Evolutionary conservation across 2,113 vertebrate genomes (phyloP).

Genomic region (Perca flavescens): DNA sequence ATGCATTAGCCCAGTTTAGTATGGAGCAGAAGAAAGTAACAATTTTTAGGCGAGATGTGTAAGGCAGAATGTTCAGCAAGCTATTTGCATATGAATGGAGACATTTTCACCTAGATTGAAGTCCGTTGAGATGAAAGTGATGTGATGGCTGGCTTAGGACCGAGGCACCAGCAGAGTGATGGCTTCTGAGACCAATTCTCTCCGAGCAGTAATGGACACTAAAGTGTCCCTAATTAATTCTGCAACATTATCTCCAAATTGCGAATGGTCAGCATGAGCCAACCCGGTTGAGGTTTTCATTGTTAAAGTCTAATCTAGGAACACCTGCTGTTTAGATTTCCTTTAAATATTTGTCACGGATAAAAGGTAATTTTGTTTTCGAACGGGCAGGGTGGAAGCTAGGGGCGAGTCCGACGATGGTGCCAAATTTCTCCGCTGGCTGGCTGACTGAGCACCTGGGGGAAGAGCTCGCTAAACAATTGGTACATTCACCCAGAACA

Average conservation of each 20-base stretch:
- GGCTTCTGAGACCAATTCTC: constrained; percentile 24
- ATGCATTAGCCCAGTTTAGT: constrained; percentile 51
- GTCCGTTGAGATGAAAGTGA: constrained; percentile 35
- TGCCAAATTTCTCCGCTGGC: constrained; percentile 28
- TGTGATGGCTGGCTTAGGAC: neutral
- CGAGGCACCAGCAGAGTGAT: constrained; percentile 17
- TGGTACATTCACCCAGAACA: neutral
- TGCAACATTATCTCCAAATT: constrained; percentile 59
- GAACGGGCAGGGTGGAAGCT: constrained; percentile 21
- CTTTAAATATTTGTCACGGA: constrained; percentile 44
- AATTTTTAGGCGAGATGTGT: constrained; percentile 48
- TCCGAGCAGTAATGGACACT: constrained; percentile 31
- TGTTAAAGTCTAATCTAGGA: constrained; percentile 61
- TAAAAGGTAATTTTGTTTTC: constrained; percentile 68
- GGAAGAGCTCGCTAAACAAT: constrained; percentile 25
- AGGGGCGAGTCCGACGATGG: neutral
- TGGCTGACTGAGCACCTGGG: constrained; percentile 16
- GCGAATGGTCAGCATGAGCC: constrained; percentile 44
- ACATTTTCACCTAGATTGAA: constrained; percentile 52
- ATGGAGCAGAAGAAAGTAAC: constrained; percentile 41
- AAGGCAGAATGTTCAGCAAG: constrained; percentile 41
- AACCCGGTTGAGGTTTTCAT: constrained; percentile 34
- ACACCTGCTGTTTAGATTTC: constrained; percentile 63
- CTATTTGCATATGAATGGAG: constrained; percentile 71
- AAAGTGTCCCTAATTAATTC: constrained; percentile 68